Evolutionary conservation across 2,888 invertebrate genomes (phyloP), one percentile per base, ranked within the genome.

Genomic region (Agrochola lota): DNA sequence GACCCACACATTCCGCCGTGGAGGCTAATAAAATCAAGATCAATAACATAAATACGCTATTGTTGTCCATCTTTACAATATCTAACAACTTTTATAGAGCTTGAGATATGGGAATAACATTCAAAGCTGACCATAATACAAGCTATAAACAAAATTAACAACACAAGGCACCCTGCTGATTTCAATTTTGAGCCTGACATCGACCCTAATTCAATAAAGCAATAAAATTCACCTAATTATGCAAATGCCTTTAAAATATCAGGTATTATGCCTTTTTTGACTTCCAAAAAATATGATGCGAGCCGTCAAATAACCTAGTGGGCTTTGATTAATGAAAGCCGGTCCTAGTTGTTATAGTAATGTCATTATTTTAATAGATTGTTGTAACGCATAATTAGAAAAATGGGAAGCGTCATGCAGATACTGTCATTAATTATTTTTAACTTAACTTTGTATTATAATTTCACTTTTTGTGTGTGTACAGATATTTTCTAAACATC

Each of bases 201-300:
- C 94, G 95, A 95, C 94, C 95, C 94, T 96, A 96, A 96, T 96
- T 96, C 96, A 96, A 96, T 96, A 96, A 96, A 96, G 96, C 96
- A 94, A 96, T 96, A 96, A 96, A 96, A 96, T 96, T 96, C 96
- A 96, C 96, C 96, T 96, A 96, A 96, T 96, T 96, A 96, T 96
- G 96, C 96, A 96, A 96, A 96, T 96, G 96, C 93, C 85, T 94
- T 94, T 94, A 93, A 95, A 96, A 95, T 95, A 95, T 95, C 94
- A 93, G 91, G 89, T 91, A 94, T 95, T 94, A 95, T 94, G 93
- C 93, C 92, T 94, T 95, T 95, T 94, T 93, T 90, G 91, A 91
- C 90, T 92, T 87, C 87, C 91, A 91, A 94, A 95, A 94, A 94
- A 95, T 95, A 95, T 95, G 94, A 95, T 92, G 91, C 91, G 93